phyloP scores from a whole-genome alignment of 1,140 invertebrate species.

The Mylabris phalerata region DNA sequence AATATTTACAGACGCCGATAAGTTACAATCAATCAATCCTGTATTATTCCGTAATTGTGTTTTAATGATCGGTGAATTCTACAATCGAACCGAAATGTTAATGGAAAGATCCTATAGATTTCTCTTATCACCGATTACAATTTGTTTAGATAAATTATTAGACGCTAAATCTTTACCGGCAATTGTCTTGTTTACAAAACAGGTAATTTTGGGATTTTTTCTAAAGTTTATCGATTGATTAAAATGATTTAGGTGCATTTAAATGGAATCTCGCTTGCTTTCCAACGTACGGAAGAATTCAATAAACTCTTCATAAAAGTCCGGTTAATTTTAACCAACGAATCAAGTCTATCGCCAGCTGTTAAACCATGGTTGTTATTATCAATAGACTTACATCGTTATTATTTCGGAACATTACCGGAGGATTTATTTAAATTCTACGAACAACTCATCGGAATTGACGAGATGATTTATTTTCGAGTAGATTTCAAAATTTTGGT shows the following conservation, averaged over 20 bases:
- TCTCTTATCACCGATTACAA: conserved; percentile 22
- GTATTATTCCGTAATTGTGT: conserved; percentile 27
- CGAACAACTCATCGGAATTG: conserved; percentile 30
- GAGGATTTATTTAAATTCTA: conserved; percentile 33
- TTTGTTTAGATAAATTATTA: conserved; percentile 28
- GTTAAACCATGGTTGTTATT: conserved; percentile 33
- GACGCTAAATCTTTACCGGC: conserved; percentile 19
- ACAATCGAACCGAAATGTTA: conserved; percentile 23
- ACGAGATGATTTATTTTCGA: conserved; percentile 29
- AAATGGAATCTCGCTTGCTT: conserved; percentile 26
- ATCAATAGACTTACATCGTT: conserved; percentile 28
- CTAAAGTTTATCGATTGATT: not conserved
- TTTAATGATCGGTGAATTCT: conserved; percentile 30
- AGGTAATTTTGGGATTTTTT: conserved; percentile 16
- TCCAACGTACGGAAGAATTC: conserved; percentile 23
- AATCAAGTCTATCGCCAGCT: conserved; percentile 22
- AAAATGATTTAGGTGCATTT: conserved; percentile 27
- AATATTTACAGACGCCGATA: conserved; percentile 17
- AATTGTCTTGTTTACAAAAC: conserved; percentile 26
- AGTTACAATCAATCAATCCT: conserved; percentile 21
- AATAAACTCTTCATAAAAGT: conserved; percentile 26
- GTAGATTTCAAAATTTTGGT: conserved; percentile 17
- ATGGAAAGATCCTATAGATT: conserved; percentile 25
- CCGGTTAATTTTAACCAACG: conserved; percentile 19
- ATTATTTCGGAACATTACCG: conserved; percentile 28